A percentile compares a stretch with the other conserved stretches of the same genome.
phyloP scores from a whole-genome alignment of 2,113 vertebrate species.

The Megalops atlanticus region DNA sequence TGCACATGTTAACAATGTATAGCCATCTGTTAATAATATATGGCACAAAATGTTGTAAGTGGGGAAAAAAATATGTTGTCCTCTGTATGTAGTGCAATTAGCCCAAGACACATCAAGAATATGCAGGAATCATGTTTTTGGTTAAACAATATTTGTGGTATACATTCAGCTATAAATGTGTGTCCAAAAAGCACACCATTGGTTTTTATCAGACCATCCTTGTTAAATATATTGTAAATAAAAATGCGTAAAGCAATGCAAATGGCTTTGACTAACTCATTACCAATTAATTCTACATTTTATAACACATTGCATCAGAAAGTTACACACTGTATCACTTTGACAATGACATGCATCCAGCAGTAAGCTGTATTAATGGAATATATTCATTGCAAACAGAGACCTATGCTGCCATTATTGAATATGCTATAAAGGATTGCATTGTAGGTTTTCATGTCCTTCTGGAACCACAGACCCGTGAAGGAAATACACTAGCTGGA shows the following conservation, averaged over 20 bases:
- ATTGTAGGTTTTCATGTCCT: neutral
- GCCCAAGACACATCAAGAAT: neutral
- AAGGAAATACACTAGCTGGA: neutral
- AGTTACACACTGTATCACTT: too few species aligned
- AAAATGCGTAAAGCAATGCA: neutral
- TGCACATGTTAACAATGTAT: neutral
- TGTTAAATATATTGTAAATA: constrained; percentile 11
- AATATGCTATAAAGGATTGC: neutral
- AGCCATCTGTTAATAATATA: neutral
- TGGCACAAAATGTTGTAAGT: neutral
- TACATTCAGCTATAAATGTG: neutral
- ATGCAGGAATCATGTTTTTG: neutral
- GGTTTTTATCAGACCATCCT: neutral
- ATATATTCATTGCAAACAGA: neutral
- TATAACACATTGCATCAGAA: too few species aligned
- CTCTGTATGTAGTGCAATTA: neutral
- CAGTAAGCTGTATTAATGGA: neutral
- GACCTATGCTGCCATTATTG: neutral
- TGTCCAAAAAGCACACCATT: neutral
- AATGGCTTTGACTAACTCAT: neutral
- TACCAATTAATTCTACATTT: neutral
- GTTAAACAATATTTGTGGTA: neutral
- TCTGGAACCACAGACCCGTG: too few species aligned
- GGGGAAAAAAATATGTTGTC: neutral
- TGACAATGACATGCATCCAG: too few species aligned